A percentile compares a stretch with the other conserved stretches of the same genome.
These are phyloP conservation scores for Lamellibrachia satsuma DNA, from an alignment of 2,888 invertebrate species.

Conservation along the genomic window DNA sequence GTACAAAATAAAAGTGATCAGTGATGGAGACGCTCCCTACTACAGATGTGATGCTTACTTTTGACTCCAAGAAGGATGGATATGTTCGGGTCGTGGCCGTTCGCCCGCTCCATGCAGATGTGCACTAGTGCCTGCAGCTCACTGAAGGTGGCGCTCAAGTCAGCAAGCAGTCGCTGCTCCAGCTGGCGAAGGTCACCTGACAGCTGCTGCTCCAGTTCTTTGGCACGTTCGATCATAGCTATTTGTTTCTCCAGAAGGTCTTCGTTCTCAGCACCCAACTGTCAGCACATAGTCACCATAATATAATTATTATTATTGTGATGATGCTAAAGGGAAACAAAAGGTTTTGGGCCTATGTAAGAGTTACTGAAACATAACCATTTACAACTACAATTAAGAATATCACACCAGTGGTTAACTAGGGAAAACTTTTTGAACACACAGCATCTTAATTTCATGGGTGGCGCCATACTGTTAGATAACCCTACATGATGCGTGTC, in stretches of 20 bases:
- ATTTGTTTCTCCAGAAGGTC: slow-evolving; percentile 56
- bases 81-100: slow-evolving; percentile 60
- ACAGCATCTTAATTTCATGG: too few species aligned
- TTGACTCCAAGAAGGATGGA: slow-evolving; percentile 56
- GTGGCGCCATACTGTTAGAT: too few species aligned
- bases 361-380: too few species aligned
- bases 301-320: background rate
- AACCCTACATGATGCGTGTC: too few species aligned
- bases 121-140: slow-evolving; percentile 58
- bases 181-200: slow-evolving; percentile 49
- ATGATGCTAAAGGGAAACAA: too few species aligned
- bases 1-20: too few species aligned
- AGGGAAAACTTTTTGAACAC: too few species aligned
- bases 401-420: too few species aligned
- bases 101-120: slow-evolving; percentile 55
- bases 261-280: slow-evolving; percentile 57
- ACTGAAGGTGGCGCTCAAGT: slow-evolving; percentile 55
- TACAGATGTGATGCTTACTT: slow-evolving; percentile 43
- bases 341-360: too few species aligned
- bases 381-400: too few species aligned
- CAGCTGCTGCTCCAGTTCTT: slow-evolving; percentile 48
- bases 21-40: background rate
- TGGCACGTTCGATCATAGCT: slow-evolving; percentile 50
- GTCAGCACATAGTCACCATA: slow-evolving; percentile 24
- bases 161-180: slow-evolving; percentile 53